A percentile compares a stretch with the other conserved stretches of the same genome.
These are phyloP conservation scores for Cottus gobio DNA, from an alignment of 2,113 vertebrate species.

Conservation along the genomic window DNA sequence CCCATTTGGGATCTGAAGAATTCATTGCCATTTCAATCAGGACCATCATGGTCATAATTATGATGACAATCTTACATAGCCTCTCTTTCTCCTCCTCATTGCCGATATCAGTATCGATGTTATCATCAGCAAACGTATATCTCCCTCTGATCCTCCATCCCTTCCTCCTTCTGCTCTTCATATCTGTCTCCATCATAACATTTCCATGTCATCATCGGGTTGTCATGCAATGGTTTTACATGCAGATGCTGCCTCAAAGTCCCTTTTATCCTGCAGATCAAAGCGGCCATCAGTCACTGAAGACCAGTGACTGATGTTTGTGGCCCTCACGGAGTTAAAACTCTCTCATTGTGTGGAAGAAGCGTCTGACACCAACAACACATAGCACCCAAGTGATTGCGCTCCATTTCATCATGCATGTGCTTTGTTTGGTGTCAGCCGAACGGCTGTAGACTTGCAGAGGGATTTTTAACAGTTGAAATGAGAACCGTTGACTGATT, in stretches of 20 bases:
- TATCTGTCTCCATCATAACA: conserved; percentile 25
- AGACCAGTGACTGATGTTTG: conserved; percentile 37
- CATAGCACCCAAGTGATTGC: conserved; percentile 38
- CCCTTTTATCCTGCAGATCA: conserved; percentile 60
- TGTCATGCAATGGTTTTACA: background rate
- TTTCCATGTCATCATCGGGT: conserved; percentile 41
- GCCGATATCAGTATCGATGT: background rate
- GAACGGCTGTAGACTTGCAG: conserved; percentile 43
- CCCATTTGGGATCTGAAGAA: background rate
- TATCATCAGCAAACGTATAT: background rate
- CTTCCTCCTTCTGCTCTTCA: conserved; percentile 11
- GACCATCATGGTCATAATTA: conserved; percentile 11
- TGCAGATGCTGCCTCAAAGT: conserved; percentile 47
- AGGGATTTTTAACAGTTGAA: conserved; percentile 57
- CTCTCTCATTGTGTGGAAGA: conserved; percentile 36
- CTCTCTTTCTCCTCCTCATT: conserved; percentile 7
- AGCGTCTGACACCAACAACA: conserved; percentile 49
- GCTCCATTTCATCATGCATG: conserved; percentile 69
- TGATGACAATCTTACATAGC: conserved; percentile 1
- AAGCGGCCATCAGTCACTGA: conserved; percentile 53
- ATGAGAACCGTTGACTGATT: conserved; percentile 48
- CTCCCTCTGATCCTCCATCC: background rate
- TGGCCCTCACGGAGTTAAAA: conserved; percentile 35
- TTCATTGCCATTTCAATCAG: conserved; percentile 4
- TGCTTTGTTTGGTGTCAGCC: conserved; percentile 47